Conservation (phyloP, 2,888 invertebrate genomes). For the Coelinius sp. region DNA sequence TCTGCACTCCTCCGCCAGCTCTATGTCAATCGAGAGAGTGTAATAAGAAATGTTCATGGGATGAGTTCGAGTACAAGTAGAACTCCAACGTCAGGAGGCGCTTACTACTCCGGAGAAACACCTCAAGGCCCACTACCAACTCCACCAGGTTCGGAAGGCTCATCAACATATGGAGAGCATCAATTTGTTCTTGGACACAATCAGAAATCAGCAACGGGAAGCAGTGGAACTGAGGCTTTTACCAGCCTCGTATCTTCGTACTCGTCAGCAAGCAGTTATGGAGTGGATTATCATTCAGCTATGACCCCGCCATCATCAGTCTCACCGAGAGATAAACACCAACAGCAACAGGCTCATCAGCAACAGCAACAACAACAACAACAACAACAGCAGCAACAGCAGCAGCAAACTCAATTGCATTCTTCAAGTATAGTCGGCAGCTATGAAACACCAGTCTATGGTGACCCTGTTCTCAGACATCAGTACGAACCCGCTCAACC, state of each 20-base stretch:
- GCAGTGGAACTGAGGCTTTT: constrained; percentile 73
- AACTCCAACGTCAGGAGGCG: constrained; percentile 58
- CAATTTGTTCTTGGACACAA: constrained; percentile 73
- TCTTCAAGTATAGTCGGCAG: constrained; percentile 76
- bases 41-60: constrained; percentile 86
- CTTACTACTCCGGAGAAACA: constrained; percentile 62
- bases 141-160: constrained; percentile 90
- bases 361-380: constrained; percentile 70
- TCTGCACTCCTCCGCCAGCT: constrained; percentile 91
- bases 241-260: constrained; percentile 75
- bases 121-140: constrained; percentile 86
- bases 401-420: constrained; percentile 58
- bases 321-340: constrained; percentile 89
- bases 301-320: constrained; percentile 99
- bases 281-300: constrained; percentile 90
- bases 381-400: constrained; percentile 70
- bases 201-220: constrained; percentile 59
- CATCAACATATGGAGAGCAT: constrained; percentile 80
- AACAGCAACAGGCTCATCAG: constrained; percentile 75
- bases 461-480: constrained; percentile 70
- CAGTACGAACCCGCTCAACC: constrained; percentile 76
- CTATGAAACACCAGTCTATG: constrained; percentile 75
- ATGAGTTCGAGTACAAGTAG: constrained; percentile 71
- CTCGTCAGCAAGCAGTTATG: constrained; percentile 73
- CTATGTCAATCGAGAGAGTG: constrained; percentile 89